Evolutionary conservation across 2,113 vertebrate genomes (phyloP).

Genomic region (Myotis yumanensis): DNA sequence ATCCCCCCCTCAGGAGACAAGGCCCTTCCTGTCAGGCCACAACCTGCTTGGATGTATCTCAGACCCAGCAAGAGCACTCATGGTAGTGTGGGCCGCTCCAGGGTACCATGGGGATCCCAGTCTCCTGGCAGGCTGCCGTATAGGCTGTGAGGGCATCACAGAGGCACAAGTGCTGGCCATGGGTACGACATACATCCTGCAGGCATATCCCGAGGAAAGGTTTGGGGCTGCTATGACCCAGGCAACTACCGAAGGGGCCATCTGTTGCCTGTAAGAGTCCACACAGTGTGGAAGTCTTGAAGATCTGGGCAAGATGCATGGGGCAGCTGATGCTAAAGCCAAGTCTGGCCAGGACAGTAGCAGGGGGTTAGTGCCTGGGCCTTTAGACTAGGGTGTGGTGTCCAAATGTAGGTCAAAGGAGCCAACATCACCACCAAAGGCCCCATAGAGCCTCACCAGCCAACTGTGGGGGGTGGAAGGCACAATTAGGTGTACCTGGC

Average conservation of each 20-base stretch:
- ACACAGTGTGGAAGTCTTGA: constrained; percentile 59
- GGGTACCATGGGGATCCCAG: constrained; percentile 71
- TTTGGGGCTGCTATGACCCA: constrained; percentile 71
- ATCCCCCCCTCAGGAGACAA: background rate
- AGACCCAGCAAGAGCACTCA: constrained; percentile 68
- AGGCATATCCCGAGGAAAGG: constrained; percentile 79
- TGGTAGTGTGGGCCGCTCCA: constrained; percentile 83
- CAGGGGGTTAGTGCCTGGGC: constrained; percentile 16
- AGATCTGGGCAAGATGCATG: background rate
- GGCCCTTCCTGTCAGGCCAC: background rate
- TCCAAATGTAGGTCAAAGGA: constrained; percentile 68
- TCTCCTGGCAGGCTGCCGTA: constrained; percentile 78
- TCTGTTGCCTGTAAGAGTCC: constrained; percentile 76
- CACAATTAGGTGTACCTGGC: constrained; percentile 77
- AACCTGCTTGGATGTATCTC: background rate
- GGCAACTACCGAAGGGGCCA: constrained; percentile 83
- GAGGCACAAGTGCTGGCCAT: constrained; percentile 70
- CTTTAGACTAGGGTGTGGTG: constrained; percentile 65
- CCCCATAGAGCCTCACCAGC: constrained; percentile 84
- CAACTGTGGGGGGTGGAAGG: constrained; percentile 77
- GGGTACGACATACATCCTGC: constrained; percentile 77
- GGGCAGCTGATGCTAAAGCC: background rate
- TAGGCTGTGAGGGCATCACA: constrained; percentile 84
- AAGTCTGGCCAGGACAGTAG: background rate
- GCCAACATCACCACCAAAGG: constrained; percentile 76